Conservation (phyloP, 2,888 invertebrate genomes). For the Ophonus ardosiacus region DNA sequence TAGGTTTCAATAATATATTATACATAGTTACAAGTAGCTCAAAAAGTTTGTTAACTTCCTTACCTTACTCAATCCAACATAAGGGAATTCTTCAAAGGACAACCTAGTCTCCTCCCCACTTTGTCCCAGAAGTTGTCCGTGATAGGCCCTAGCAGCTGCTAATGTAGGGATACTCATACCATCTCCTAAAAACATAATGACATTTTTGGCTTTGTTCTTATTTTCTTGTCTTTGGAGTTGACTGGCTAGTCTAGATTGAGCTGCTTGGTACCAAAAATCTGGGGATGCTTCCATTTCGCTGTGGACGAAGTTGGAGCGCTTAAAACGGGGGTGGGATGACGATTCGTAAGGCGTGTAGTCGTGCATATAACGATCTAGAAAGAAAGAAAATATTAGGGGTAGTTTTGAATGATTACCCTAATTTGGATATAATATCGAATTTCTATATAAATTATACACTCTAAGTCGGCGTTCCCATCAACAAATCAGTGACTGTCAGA, state of each 20-base stretch:
- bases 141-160: conserved; percentile 85
- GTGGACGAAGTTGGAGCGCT: background rate
- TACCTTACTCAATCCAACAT: conserved; percentile 87
- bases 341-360: too few relatives aligned
- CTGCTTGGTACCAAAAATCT: conserved; percentile 75
- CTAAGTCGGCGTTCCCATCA: too few relatives aligned
- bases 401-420: too few relatives aligned
- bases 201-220: conserved; percentile 80
- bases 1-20: too few relatives aligned
- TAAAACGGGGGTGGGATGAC: too few relatives aligned
- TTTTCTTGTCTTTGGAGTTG: conserved; percentile 68
- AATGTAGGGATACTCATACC: conserved; percentile 92
- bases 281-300: conserved; percentile 65
- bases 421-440: too few relatives aligned
- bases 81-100: conserved; percentile 87
- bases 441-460: too few relatives aligned
- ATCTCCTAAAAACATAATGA: conserved; percentile 91
- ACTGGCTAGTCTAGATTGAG: conserved; percentile 74
- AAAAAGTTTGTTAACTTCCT: conserved; percentile 66
- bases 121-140: conserved; percentile 80
- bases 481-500: too few relatives aligned
- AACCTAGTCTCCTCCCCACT: conserved; percentile 84
- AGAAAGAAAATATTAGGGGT: too few relatives aligned
- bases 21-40: too few relatives aligned
- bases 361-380: too few relatives aligned